A percentile compares a stretch with the other conserved stretches of the same genome.
These are phyloP conservation scores for Cacoxenus indagator DNA, from an alignment of 2,888 invertebrate species.

Conservation along the genomic window DNA sequence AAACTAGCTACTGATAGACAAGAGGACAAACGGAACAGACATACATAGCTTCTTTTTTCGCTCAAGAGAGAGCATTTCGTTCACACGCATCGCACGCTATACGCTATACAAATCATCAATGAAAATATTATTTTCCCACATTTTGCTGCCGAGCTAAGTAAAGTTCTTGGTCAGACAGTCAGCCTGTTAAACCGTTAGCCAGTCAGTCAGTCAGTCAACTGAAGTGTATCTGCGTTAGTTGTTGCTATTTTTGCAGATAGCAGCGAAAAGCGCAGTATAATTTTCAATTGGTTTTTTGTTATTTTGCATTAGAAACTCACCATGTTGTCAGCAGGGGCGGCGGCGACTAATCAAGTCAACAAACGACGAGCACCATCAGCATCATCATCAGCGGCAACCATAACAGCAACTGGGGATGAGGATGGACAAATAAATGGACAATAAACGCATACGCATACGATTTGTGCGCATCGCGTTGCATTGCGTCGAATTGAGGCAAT, in stretches of 20 bases:
- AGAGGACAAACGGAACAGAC: not conserved
- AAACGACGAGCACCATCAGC: slow-evolving; percentile 15
- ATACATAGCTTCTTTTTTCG: slow-evolving; percentile 17
- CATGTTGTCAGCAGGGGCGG: not conserved
- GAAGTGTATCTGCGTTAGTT: not conserved
- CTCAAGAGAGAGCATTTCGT: slow-evolving; percentile 19
- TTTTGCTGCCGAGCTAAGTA: not conserved
- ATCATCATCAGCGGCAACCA: slow-evolving; percentile 15
- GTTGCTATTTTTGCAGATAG: not conserved
- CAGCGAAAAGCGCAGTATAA: slow-evolving; percentile 16
- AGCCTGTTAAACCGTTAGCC: slow-evolving; percentile 7
- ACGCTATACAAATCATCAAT: slow-evolving; percentile 36
- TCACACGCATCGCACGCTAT: slow-evolving; percentile 6
- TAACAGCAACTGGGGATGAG: not conserved
- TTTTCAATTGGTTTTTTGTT: slow-evolving; percentile 4
- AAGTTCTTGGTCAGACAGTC: not conserved
- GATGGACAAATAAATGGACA: not conserved
- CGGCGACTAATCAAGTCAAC: slow-evolving; percentile 7
- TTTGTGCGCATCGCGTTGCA: not conserved
- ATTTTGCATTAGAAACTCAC: slow-evolving; percentile 10
- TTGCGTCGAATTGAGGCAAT: slow-evolving; percentile 34
- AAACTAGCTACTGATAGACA: not conserved
- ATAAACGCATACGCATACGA: not conserved
- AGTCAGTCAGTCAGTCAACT: not conserved
- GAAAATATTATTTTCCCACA: slow-evolving; percentile 49